Conservation (phyloP, 2,888 invertebrate species). For the Drosophila prolongata region DNA sequence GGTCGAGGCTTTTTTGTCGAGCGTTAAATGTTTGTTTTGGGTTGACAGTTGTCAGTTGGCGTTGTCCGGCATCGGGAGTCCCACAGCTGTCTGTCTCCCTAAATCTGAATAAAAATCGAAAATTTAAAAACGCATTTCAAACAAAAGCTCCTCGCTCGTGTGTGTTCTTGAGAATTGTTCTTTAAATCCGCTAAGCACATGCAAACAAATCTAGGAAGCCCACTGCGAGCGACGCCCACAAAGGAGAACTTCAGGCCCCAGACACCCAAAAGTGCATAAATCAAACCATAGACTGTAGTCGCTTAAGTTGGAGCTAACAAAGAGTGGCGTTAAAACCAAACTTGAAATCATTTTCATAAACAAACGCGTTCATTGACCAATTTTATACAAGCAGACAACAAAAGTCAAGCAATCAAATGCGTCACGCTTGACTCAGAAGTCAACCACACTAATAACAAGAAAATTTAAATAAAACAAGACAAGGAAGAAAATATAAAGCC, state of each 20-base stretch:
- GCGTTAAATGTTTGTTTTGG: conserved; percentile 73
- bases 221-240: conserved; percentile 16
- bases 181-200: not conserved
- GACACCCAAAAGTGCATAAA: conserved; percentile 23
- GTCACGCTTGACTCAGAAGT: conserved; percentile 58
- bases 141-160: conserved; percentile 8
- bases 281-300: not conserved
- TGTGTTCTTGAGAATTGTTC: conserved; percentile 16
- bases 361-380: conserved; percentile 77
- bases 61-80: conserved; percentile 68
- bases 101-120: conserved; percentile 11
- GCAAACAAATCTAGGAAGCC: conserved; percentile 19
- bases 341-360: conserved; percentile 39
- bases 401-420: conserved; percentile 48
- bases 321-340: conserved; percentile 28
- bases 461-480: conserved; percentile 47
- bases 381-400: conserved; percentile 39
- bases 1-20: conserved; percentile 41
- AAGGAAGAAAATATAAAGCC: conserved; percentile 7
- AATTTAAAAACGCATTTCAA: not conserved
- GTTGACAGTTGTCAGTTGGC: conserved; percentile 70
- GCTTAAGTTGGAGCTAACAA: conserved; percentile 10
- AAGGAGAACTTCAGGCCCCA: conserved; percentile 16
- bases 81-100: conserved; percentile 23
- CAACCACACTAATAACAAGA: conserved; percentile 31